phyloP scores from a whole-genome alignment of 2,113 vertebrate genomes.

The Ancistrus triradiatus region DNA sequence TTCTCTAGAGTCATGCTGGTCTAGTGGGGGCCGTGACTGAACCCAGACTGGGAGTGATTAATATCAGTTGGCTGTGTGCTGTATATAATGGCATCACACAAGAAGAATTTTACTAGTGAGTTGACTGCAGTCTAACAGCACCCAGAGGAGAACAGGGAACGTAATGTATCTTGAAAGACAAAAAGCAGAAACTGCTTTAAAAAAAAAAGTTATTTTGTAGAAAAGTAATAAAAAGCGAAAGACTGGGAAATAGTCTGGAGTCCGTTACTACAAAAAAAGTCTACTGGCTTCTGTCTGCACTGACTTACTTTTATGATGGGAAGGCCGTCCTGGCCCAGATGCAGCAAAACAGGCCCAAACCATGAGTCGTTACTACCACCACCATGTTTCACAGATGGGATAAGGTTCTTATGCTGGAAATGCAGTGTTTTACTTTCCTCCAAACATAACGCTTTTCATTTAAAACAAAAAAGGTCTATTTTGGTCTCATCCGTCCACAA shows the following conservation, averaged over 20 bases:
- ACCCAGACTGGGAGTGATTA: not conserved
- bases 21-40: not conserved
- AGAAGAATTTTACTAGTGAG: not conserved
- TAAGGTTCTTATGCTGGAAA: no score
- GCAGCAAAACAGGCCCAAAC: no score
- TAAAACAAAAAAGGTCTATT: no score
- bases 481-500: no score
- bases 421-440: no score
- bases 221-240: slow-evolving; percentile 45
- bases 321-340: no score
- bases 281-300: slow-evolving; percentile 60
- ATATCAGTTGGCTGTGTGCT: not conserved
- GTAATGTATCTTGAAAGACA: not conserved
- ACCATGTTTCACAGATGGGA: no score
- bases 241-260: slow-evolving; percentile 40
- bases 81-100: not conserved
- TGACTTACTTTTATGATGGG: slow-evolving; percentile 66
- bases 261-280: slow-evolving; percentile 64
- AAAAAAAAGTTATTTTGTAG: slow-evolving; percentile 40
- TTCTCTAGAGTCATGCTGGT: not conserved
- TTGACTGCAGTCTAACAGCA: not conserved
- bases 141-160: not conserved
- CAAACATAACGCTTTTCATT: no score
- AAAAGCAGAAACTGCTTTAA: slow-evolving; percentile 4
- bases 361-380: no score